Conservation (phyloP, 2,113 vertebrate genomes). For the Mobula birostris region DNA sequence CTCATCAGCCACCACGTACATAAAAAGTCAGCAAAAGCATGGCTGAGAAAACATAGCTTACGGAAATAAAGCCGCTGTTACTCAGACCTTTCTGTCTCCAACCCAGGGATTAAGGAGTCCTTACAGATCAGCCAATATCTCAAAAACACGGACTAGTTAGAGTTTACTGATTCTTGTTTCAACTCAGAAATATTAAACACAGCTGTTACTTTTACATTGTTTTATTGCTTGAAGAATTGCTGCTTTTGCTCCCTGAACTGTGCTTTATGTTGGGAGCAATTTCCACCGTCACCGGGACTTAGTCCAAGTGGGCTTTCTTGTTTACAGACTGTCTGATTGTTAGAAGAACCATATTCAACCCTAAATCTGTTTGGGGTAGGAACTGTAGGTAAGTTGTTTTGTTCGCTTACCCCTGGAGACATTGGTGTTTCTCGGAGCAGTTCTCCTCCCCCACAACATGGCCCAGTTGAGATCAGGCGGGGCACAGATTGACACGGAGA, state of each 20-base stretch:
- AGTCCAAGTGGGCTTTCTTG: neutral
- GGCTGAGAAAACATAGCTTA: neutral
- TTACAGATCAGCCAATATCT: neutral
- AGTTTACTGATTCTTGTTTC: neutral
- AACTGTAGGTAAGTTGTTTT: constrained; percentile 14
- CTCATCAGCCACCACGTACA: neutral
- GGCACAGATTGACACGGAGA: neutral
- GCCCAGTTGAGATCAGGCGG: neutral
- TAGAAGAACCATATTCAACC: neutral
- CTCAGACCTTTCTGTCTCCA: neutral
- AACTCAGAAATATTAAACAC: neutral
- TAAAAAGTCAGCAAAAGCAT: neutral
- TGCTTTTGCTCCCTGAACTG: neutral
- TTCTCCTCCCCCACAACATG: neutral
- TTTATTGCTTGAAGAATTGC: neutral
- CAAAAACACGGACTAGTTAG: neutral
- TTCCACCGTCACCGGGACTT: neutral
- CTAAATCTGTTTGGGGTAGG: neutral
- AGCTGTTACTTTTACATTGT: neutral
- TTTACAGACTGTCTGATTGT: neutral
- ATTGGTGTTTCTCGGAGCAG: neutral
- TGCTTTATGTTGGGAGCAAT: neutral
- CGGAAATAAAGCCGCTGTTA: neutral
- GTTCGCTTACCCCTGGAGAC: neutral
- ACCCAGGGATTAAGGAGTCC: neutral